Conservation (phyloP, 2,888 invertebrate genomes). For the Drosophila paranaensis region DNA sequence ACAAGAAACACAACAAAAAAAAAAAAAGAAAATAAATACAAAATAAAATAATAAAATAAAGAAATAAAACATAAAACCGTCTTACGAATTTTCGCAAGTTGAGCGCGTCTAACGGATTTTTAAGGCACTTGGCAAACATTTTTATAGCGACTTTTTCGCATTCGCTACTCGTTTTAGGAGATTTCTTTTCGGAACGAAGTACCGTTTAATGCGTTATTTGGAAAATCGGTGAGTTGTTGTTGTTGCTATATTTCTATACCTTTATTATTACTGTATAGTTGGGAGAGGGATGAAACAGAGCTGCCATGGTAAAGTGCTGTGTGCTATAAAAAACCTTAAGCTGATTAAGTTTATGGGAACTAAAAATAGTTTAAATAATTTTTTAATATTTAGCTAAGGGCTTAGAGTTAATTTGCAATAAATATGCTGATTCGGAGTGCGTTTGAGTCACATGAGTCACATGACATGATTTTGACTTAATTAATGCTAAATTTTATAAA, state of each 20-base stretch:
- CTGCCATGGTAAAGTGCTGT: background rate
- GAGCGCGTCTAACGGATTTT: slow-evolving; percentile 58
- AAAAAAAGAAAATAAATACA: slow-evolving; percentile 8
- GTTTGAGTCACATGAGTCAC: no score
- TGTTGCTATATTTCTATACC: background rate
- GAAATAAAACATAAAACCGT: slow-evolving; percentile 40
- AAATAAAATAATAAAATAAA: slow-evolving; percentile 29
- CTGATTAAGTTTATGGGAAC: background rate
- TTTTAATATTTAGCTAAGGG: background rate
- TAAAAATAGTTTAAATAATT: background rate
- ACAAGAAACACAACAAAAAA: slow-evolving; percentile 2
- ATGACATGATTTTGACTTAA: no score
- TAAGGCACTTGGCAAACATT: slow-evolving; percentile 45
- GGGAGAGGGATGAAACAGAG: background rate
- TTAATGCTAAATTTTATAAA: no score
- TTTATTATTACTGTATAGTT: background rate
- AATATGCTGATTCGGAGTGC: no score
- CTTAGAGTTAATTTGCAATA: background rate
- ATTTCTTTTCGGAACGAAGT: slow-evolving; percentile 19
- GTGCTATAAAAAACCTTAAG: background rate
- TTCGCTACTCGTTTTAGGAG: slow-evolving; percentile 13
- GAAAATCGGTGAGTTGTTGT: slow-evolving; percentile 39
- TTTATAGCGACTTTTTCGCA: slow-evolving; percentile 29
- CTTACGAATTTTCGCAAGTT: slow-evolving; percentile 64
- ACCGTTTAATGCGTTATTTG: slow-evolving; percentile 38